These are phyloP conservation scores for Halotydeus destructor DNA, from an alignment of 1,140 invertebrate species.

Conservation along the genomic window DNA sequence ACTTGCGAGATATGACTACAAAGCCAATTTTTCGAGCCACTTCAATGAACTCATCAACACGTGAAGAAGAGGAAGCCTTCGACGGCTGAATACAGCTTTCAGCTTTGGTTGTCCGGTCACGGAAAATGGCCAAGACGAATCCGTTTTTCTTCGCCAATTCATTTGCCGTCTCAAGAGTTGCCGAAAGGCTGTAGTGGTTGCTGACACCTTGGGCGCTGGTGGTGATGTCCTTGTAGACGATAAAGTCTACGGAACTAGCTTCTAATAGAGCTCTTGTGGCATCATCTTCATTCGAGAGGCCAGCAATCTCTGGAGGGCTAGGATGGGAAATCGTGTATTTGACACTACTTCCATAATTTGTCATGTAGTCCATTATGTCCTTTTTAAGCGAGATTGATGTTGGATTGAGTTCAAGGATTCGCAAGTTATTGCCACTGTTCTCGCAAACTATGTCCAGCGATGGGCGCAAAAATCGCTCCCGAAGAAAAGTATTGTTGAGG, in stretches of 20 bases:
- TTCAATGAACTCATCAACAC: conserved; percentile 2
- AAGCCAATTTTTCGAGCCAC: background rate
- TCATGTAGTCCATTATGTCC: conserved; percentile 19
- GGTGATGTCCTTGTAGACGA: conserved; percentile 22
- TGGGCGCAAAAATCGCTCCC: conserved; percentile 25
- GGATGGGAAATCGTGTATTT: conserved; percentile 25
- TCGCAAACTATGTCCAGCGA: conserved; percentile 49
- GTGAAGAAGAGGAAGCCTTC: conserved; percentile 1
- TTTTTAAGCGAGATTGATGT: conserved; percentile 19
- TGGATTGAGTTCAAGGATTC: conserved; percentile 43
- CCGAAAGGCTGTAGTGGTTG: no score
- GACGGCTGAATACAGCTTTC: conserved; percentile 15
- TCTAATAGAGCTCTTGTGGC: conserved; percentile 16
- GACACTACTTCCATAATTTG: conserved; percentile 23
- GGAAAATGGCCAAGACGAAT: conserved; percentile 54
- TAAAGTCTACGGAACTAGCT: conserved; percentile 20
- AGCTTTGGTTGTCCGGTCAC: conserved; percentile 28
- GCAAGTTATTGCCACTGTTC: conserved; percentile 50
- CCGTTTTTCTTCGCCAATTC: conserved; percentile 48
- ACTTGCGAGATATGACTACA: conserved; percentile 6
- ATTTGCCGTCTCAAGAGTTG: no score
- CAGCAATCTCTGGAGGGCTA: conserved; percentile 17
- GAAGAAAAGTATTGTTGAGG: conserved; percentile 10
- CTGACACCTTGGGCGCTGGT: conserved; percentile 1
- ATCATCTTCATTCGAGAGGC: background rate